Evolutionary conservation across 2,113 vertebrate genomes (phyloP).

Genomic region (Podilymbus podiceps): DNA sequence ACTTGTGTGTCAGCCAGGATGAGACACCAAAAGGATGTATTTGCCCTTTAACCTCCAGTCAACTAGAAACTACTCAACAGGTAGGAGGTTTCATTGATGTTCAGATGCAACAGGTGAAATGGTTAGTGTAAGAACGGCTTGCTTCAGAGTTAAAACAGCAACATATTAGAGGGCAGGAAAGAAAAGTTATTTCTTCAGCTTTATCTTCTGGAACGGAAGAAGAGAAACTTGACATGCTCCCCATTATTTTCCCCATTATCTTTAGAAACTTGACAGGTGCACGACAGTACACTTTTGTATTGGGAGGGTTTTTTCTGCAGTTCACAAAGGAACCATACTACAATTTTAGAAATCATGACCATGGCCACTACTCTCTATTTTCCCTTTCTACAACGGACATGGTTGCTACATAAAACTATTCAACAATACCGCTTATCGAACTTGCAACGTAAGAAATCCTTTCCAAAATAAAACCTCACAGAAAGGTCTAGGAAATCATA

Average conservation of each 20-base stretch:
- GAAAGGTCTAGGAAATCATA: neutral
- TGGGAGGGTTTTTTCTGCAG: neutral
- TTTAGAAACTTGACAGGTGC: neutral
- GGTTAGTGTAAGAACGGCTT: constrained; percentile 63
- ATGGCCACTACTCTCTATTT: neutral
- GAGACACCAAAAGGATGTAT: constrained; percentile 82
- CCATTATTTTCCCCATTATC: neutral
- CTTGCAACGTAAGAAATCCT: neutral
- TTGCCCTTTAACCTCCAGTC: constrained; percentile 77
- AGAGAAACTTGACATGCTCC: constrained; percentile 4
- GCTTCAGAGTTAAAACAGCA: constrained; percentile 46
- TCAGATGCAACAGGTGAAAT: constrained; percentile 77
- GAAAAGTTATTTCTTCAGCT: constrained; percentile 21
- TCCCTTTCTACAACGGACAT: neutral
- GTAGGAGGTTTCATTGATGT: constrained; percentile 77
- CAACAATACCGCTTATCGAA: neutral
- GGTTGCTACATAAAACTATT: neutral
- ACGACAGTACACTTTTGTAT: neutral
- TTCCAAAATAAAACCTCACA: neutral
- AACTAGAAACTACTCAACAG: constrained; percentile 72
- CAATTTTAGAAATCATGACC: neutral
- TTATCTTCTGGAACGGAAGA: constrained; percentile 10
- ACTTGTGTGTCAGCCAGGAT: constrained; percentile 73
- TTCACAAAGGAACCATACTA: neutral
- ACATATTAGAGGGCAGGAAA: constrained; percentile 14